Conservation (phyloP, 2,113 vertebrate species). For the Anguilla japonica region DNA sequence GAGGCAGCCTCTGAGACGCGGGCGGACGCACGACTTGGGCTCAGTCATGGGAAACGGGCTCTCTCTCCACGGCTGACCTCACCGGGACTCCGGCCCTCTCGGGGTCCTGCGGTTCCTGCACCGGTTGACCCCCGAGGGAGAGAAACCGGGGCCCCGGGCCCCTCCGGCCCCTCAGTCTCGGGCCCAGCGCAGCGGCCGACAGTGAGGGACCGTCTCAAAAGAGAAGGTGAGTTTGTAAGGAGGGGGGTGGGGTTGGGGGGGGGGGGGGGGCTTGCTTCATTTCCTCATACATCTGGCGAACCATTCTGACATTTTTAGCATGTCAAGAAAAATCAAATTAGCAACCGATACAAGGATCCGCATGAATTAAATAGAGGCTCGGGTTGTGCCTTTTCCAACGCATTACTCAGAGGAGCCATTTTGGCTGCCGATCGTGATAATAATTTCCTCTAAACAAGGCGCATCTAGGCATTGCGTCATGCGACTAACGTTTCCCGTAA, state of each 20-base stretch:
- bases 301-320: constrained; percentile 19
- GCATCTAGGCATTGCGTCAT: constrained; percentile 25
- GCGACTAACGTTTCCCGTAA: constrained; percentile 6
- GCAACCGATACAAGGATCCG: constrained; percentile 3
- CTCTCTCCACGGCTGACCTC: constrained; percentile 7
- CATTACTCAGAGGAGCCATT: constrained; percentile 27
- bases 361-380: neutral
- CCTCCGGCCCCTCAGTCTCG: constrained; percentile 7
- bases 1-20: neutral
- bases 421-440: constrained; percentile 10
- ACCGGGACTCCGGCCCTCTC: neutral
- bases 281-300: constrained; percentile 13
- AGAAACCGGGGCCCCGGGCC: constrained; percentile 15
- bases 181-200: neutral
- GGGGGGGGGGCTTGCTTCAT: neutral
- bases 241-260: no score
- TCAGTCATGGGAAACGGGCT: neutral
- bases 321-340: constrained; percentile 21
- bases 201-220: neutral
- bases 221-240: constrained; percentile 3
- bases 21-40: neutral
- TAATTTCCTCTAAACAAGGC: constrained; percentile 25
- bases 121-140: constrained; percentile 17
- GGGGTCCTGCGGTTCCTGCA: constrained; percentile 9
- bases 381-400: constrained; percentile 25